These are phyloP conservation scores for Triplophysa yarkandensis DNA, from an alignment of 2,797 vertebrate genomes.

Conservation along the genomic window DNA sequence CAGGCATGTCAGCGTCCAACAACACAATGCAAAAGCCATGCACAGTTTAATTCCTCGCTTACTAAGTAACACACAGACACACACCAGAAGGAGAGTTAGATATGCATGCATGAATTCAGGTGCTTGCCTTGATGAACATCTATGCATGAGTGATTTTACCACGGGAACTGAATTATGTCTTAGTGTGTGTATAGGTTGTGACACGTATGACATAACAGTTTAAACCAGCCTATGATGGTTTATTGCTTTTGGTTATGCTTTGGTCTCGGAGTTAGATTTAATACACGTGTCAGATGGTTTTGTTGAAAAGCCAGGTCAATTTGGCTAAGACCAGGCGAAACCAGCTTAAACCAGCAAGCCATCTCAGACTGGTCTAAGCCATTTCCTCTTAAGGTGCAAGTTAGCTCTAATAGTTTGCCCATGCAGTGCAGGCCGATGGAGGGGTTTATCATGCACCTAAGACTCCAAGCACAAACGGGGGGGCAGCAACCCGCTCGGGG, in stretches of 20 bases:
- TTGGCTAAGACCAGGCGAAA: neutral
- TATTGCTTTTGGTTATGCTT: neutral
- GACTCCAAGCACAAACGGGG: conserved; percentile 56
- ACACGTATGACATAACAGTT: neutral
- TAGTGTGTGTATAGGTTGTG: neutral
- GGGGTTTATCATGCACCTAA: conserved; percentile 72
- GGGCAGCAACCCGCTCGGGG: conserved; percentile 31
- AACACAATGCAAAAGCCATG: conserved; percentile 48
- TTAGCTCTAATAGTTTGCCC: neutral
- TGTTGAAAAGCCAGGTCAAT: neutral
- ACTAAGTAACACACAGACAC: conserved; percentile 34
- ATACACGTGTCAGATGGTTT: no score
- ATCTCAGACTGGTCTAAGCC: neutral
- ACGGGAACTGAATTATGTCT: neutral
- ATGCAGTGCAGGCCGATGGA: conserved; percentile 39
- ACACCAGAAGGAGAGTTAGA: conserved; percentile 35
- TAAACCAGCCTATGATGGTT: neutral
- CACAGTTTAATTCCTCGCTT: conserved; percentile 12
- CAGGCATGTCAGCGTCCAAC: conserved; percentile 28
- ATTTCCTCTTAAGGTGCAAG: neutral
- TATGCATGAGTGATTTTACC: neutral
- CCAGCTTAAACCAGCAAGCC: neutral
- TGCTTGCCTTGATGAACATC: conserved; percentile 34
- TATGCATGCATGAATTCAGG: conserved; percentile 43
- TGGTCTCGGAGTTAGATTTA: neutral